Conservation (phyloP, 2,797 vertebrate genomes). For the Mustela erminea region DNA sequence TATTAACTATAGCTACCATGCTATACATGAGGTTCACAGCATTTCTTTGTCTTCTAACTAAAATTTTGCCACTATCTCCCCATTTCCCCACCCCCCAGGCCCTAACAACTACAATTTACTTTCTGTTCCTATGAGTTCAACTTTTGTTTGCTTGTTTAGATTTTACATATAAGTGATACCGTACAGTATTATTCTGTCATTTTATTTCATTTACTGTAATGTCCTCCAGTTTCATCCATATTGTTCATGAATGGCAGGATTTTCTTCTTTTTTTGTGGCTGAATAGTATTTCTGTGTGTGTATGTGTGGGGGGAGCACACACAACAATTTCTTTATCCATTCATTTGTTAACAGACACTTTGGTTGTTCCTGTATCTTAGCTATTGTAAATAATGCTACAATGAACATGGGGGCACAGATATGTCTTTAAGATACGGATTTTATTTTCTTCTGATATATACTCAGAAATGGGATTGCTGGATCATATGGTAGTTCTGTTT, state of each 20-base stretch:
- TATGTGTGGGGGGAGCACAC: background rate
- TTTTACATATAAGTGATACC: background rate
- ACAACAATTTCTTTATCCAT: background rate
- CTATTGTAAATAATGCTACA: background rate
- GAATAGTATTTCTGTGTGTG: background rate
- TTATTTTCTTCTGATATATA: background rate
- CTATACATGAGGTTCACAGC: background rate
- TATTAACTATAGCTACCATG: background rate
- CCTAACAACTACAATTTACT: background rate
- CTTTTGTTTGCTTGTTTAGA: background rate
- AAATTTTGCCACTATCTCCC: background rate
- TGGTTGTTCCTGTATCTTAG: background rate
- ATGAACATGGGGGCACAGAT: background rate
- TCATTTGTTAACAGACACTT: background rate
- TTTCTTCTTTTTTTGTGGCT: background rate
- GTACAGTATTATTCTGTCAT: background rate
- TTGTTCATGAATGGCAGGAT: background rate
- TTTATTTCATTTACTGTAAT: background rate
- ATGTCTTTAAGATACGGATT: background rate
- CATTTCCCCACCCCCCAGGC: background rate
- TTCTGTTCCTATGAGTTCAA: too few relatives aligned
- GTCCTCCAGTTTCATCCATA: background rate
- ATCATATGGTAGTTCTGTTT: background rate
- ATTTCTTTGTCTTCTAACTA: background rate
- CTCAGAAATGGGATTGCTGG: background rate